These are phyloP conservation scores for Pegea sp. DNA, from an alignment of 23 tunicate genomes.

Conservation along the genomic window DNA sequence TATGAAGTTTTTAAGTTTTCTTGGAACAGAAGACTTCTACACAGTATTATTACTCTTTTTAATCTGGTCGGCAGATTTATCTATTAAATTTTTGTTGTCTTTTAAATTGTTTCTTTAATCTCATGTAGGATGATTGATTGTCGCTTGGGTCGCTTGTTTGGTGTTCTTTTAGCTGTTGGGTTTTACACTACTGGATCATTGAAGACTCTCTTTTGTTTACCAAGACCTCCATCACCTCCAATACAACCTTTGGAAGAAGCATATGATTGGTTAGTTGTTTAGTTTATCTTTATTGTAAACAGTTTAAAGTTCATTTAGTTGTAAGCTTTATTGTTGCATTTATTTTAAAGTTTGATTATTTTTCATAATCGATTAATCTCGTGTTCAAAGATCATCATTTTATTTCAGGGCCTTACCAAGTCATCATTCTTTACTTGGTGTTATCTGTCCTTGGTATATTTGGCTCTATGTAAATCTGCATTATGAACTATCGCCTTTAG, in stretches of 20 bases:
- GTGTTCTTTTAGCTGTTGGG: constrained; percentile 60
- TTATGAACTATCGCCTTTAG: constrained; percentile 34
- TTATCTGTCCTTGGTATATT: constrained; percentile 92
- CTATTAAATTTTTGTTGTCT: not conserved
- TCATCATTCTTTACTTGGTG: constrained; percentile 85
- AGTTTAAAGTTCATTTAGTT: not conserved
- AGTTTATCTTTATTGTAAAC: not conserved
- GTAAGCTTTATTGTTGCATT: not conserved
- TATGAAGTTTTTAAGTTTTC: constrained; percentile 73
- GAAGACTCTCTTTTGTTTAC: constrained; percentile 65
- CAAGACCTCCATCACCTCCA: constrained; percentile 79
- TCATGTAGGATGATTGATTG: constrained; percentile 43
- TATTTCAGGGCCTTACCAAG: constrained; percentile 85
- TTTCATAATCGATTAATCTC: too few relatives aligned
- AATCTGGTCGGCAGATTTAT: constrained; percentile 17
- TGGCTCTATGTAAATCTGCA: constrained; percentile 72
- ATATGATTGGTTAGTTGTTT: constrained; percentile 61
- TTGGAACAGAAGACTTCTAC: constrained; percentile 98
- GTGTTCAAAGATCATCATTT: too few relatives aligned
- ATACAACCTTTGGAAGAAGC: constrained; percentile 85
- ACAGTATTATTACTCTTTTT: constrained; percentile 48
- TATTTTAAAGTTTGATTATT: not conserved
- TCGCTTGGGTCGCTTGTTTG: constrained; percentile 71
- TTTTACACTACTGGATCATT: constrained; percentile 73
- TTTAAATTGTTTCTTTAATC: not conserved